phyloP scores from a whole-genome alignment of 2,888 invertebrate species.

The Erebia palarica region DNA sequence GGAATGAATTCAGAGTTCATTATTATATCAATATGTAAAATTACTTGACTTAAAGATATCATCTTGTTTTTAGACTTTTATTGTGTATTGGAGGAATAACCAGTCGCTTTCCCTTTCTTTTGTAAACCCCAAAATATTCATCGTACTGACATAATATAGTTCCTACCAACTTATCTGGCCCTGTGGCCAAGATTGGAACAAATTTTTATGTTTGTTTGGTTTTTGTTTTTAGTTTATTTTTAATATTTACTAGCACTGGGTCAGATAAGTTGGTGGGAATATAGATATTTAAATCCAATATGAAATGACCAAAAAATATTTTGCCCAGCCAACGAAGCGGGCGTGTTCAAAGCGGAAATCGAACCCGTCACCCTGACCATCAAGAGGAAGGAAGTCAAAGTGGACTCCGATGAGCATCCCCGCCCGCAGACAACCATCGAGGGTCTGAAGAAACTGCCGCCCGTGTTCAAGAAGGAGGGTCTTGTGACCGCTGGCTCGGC shows the following conservation, averaged over 20 bases:
- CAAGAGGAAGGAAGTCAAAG: slow-evolving; percentile 90
- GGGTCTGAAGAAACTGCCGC: slow-evolving; percentile 90
- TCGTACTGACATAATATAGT: neutral
- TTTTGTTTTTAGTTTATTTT: no score
- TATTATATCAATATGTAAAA: no score
- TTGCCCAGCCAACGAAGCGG: slow-evolving; percentile 90
- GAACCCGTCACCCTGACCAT: slow-evolving; percentile 92
- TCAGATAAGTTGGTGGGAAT: no score
- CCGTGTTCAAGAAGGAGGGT: slow-evolving; percentile 97
- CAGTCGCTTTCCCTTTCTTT: no score
- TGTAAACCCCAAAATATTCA: neutral
- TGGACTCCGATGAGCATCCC: slow-evolving; percentile 96
- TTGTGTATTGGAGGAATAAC: no score
- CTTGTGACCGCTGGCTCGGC: slow-evolving; percentile 97
- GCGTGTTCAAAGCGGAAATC: slow-evolving; percentile 95
- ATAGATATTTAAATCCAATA: neutral
- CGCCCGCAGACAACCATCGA: slow-evolving; percentile 94
- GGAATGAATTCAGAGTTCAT: no score
- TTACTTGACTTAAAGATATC: no score
- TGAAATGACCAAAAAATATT: neutral
- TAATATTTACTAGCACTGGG: no score
- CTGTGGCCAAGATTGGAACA: no score
- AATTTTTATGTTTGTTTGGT: no score
- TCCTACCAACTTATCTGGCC: no score
- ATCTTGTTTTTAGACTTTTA: no score